A percentile compares a stretch with the other conserved stretches of the same genome.
Conservation (phyloP, 2,113 vertebrate genomes). For the Ptilorrhoa leucosticta region DNA sequence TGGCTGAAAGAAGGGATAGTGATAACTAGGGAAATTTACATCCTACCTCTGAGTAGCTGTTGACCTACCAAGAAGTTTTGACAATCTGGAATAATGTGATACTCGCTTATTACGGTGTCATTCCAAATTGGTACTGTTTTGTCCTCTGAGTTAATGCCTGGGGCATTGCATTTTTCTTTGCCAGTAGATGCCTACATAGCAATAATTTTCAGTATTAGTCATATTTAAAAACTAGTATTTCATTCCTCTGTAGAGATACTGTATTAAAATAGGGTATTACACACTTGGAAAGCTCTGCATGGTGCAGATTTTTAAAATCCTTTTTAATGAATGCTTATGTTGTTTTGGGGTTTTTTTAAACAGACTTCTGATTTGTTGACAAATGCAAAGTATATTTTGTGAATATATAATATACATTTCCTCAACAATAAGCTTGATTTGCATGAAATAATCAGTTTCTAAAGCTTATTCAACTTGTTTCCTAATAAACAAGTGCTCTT, state of each 20-base stretch:
- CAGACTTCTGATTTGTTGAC: background rate
- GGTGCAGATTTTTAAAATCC: background rate
- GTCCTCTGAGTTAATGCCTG: background rate
- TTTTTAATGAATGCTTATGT: background rate
- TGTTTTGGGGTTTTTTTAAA: accelerated
- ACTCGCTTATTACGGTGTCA: background rate
- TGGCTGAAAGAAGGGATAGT: background rate
- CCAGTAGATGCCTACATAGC: background rate
- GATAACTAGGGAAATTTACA: background rate
- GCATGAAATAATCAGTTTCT: background rate
- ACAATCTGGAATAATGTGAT: background rate
- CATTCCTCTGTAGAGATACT: background rate
- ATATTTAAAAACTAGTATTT: background rate
- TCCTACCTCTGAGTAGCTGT: background rate
- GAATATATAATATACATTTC: background rate
- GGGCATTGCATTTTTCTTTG: background rate
- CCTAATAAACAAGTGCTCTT: background rate
- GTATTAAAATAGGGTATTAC: background rate
- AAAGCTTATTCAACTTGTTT: background rate
- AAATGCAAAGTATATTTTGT: background rate
- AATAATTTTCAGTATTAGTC: background rate
- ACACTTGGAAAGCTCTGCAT: background rate
- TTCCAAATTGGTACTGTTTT: background rate
- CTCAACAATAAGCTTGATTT: background rate
- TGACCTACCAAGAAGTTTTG: background rate